Conservation (phyloP, 2,113 vertebrate species). For the Dipodomys ordii region DNA sequence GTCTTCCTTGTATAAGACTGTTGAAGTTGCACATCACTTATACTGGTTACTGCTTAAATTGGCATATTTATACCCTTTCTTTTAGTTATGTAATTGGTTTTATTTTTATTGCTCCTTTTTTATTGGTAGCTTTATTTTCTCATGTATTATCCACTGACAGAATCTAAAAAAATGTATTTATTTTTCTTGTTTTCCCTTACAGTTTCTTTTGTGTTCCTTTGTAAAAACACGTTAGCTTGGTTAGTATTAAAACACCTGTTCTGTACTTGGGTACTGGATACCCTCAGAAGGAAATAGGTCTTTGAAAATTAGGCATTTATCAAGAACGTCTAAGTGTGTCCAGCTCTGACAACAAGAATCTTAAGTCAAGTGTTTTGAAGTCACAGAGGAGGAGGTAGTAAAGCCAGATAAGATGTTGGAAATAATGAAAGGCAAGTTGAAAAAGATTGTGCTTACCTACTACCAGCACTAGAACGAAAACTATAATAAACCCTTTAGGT, state of each 20-base stretch:
- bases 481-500: neutral
- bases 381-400: neutral
- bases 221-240: neutral
- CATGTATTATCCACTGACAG: neutral
- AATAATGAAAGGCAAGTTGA: neutral
- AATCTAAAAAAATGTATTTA: neutral
- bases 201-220: neutral
- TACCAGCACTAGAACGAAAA: neutral
- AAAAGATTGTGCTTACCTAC: neutral
- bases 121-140: constrained; percentile 42
- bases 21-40: constrained; percentile 69
- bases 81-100: constrained; percentile 73
- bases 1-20: constrained; percentile 68
- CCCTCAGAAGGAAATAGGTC: neutral
- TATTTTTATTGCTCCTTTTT: constrained; percentile 72
- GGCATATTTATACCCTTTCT: constrained; percentile 69
- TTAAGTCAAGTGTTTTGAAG: neutral
- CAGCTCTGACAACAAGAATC: neutral
- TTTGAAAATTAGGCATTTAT: neutral
- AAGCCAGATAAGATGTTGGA: neutral
- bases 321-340: neutral
- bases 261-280: neutral
- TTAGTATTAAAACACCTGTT: neutral
- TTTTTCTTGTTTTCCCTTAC: neutral
- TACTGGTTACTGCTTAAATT: constrained; percentile 56